Evolutionary conservation across 2,888 invertebrate genomes (phyloP), one percentile per base, ranked within the genome.

Genomic region (Thecocarcelia acutangulata): DNA sequence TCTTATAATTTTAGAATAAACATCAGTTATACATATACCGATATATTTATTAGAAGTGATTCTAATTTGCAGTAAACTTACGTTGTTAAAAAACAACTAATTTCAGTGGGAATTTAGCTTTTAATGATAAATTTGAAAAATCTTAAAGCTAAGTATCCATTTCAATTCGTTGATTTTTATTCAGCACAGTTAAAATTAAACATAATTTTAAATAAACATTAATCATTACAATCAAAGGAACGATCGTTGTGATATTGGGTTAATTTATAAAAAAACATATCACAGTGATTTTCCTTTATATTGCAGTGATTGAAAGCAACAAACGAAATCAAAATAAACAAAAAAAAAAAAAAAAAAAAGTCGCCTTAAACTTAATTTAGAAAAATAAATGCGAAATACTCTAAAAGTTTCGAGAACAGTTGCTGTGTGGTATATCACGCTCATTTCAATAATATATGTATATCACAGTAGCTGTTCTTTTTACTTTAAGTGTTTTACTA

Each of bases 261-360:
- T 73, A 70, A 13, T 48, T 59, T 77, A 11, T 33, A 85, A 11
- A 11, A 80, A 83, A 83, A 77, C 87, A 89, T 90, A 90, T 90
- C 90, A 90, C 90, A 90, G 90, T 90, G 90, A 90, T 90, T 90
- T 90, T 90, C 90, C 90, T 90, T 90, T 89, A 87, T 88, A 90
- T 85, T 86, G 89, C 85, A 85, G 83, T 87, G 61, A 63, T 58
- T 84, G 61, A 9, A 56, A 5, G 24, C 87, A 33, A 19, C 56
- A 28, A 50, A n/a, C n/a, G 15, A 15, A 28, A 46, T 48, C 11
- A 17, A 8, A 15, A 17, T 11, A 1, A 24, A 24, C 2, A 42
- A 9, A 17, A 37, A 37, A 12, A 24, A 42, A 9, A 17, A 37
- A 37, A 12, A 42, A 9, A 17, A 21, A 37, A 12, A 24, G 17